Evolutionary conservation across 2,888 invertebrate species (phyloP).

Genomic region (Schizotus pectinicornis): DNA sequence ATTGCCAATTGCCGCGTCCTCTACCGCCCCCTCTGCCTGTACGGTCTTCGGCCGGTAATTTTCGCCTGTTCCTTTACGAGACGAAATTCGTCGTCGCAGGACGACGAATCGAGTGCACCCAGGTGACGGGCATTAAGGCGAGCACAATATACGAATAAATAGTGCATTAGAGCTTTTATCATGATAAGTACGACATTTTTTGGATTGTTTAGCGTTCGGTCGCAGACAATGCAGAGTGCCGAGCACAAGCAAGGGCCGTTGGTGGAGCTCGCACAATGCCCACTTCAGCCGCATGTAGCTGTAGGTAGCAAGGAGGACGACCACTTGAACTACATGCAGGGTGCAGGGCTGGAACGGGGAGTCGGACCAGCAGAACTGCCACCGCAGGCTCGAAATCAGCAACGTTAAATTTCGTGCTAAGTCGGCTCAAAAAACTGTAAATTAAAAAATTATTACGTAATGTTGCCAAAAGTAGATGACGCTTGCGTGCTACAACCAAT

Average conservation of each 20-base stretch:
- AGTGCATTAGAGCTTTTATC: constrained; percentile 50
- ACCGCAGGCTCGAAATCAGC: neutral
- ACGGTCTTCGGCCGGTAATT: neutral
- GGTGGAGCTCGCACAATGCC: constrained; percentile 43
- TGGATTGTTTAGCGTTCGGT: constrained; percentile 42
- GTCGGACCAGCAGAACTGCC: constrained; percentile 1
- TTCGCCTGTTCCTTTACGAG: neutral
- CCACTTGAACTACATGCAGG: constrained; percentile 40
- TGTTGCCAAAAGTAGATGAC: too few species aligned
- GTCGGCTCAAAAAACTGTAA: too few species aligned
- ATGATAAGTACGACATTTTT: constrained; percentile 47
- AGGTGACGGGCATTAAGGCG: constrained; percentile 28
- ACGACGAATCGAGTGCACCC: constrained; percentile 2
- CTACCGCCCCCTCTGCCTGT: neutral
- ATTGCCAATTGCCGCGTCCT: constrained; percentile 55
- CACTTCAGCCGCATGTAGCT: constrained; percentile 48
- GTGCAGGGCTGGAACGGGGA: constrained; percentile 10
- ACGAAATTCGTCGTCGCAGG: too few species aligned
- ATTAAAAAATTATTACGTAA: too few species aligned
- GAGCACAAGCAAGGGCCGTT: constrained; percentile 37
- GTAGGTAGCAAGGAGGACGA: constrained; percentile 47
- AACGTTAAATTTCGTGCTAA: too few species aligned
- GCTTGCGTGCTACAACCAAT: too few species aligned
- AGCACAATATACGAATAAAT: constrained; percentile 41
- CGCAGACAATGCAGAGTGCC: constrained; percentile 42